Percentiles rank a stretch among this genome's conserved stretches.
phyloP scores from a whole-genome alignment of 2,888 invertebrate genomes.

The Cotesia congregata region DNA sequence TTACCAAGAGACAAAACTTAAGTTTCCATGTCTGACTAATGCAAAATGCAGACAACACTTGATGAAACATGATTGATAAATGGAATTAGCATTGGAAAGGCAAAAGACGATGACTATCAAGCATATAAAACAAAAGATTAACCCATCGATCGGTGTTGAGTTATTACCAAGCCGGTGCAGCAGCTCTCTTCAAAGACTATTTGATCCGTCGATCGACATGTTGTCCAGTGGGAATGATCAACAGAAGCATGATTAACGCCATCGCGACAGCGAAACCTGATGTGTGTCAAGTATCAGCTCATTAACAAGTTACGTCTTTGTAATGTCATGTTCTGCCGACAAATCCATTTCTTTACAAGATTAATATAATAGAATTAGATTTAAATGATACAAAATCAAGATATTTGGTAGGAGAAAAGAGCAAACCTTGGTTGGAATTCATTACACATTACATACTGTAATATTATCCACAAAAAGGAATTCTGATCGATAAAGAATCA shows the following conservation, averaged over 20 bases:
- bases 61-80: background rate
- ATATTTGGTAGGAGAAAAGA: too few species aligned
- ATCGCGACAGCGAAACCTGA: conserved; percentile 42
- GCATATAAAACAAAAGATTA: too few species aligned
- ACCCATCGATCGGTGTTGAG: background rate
- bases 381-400: background rate
- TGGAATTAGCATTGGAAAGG: too few species aligned
- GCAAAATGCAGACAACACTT: background rate
- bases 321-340: background rate
- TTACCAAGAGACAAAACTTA: background rate
- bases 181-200: conserved; percentile 23
- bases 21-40: background rate
- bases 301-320: conserved; percentile 35
- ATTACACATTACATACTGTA: background rate
- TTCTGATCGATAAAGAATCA: conserved; percentile 36
- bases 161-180: conserved; percentile 3
- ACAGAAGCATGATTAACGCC: conserved; percentile 46
- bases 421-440: too few species aligned
- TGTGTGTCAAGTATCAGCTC: conserved; percentile 50
- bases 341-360: background rate
- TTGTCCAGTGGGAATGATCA: conserved; percentile 25
- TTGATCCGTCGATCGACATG: conserved; percentile 20
- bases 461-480: background rate
- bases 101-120: too few species aligned
- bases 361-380: background rate